Conservation (phyloP, 2,888 invertebrate genomes). For the Stegana nigrithorax region DNA sequence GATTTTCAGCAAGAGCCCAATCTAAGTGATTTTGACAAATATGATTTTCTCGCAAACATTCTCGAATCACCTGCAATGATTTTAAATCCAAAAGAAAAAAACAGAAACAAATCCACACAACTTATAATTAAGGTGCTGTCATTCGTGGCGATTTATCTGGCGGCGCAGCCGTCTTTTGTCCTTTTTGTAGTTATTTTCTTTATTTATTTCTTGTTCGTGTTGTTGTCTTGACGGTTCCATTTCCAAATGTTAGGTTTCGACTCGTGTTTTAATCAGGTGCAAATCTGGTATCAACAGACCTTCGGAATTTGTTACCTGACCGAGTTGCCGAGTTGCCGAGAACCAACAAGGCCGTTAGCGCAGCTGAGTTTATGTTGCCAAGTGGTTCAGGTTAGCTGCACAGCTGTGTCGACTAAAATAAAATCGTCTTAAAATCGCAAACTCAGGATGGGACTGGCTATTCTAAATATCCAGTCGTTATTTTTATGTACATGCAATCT, state of each 20-base stretch:
- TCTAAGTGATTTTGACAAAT: slow-evolving; percentile 9
- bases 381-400: slow-evolving; percentile 14
- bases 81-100: slow-evolving; percentile 11
- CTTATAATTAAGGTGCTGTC: not conserved
- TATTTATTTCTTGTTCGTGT: not conserved
- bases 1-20: not conserved
- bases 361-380: slow-evolving; percentile 9
- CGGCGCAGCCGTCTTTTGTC: not conserved
- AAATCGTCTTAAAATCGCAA: too few species aligned
- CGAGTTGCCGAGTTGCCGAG: not conserved
- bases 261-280: slow-evolving; percentile 48
- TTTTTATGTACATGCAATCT: too few species aligned
- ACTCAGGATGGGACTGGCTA: too few species aligned
- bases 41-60: not conserved
- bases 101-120: not conserved
- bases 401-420: slow-evolving; percentile 10
- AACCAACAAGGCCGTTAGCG: not conserved
- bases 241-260: not conserved
- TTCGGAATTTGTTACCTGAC: slow-evolving; percentile 17
- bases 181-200: slow-evolving; percentile 25
- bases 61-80: slow-evolving; percentile 4
- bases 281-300: slow-evolving; percentile 37
- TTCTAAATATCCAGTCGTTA: too few species aligned
- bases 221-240: too few species aligned
- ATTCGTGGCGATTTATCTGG: slow-evolving; percentile 26